Base-by-base conservation (phyloP, 2,113 vertebrate species). In the Loxodonta africana region DNA sequence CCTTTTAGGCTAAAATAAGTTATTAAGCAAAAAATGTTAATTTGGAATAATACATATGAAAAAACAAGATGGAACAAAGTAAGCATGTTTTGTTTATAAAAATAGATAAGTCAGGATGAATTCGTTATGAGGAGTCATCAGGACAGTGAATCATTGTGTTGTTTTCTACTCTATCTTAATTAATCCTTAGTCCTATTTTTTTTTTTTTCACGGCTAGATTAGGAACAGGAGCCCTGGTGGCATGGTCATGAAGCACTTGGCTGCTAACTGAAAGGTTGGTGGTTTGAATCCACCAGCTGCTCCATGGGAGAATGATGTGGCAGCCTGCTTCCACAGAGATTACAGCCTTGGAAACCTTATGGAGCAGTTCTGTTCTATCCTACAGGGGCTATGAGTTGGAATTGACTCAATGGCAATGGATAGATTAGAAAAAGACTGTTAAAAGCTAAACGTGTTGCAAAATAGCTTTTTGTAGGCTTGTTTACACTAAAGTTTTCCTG, bases 21-120 rank as follows among this genome's bases (percentile, higher is more conserved):
- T 89, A 80, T 5, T 91, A 53, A 92, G 8, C 51, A 83, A 77
- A 90, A 93, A 63, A 63, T 37, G 18, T 71, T 84, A 80, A 77
- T 69, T 69, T 95, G 57, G 92, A 90, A 87, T 96, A 76, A 81
- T 62, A 46, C 94, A 37, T 20, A 51, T 80, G 60, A 88, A 74
- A 87, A 53, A 63, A 60, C 30, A 86, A 80, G 62, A 93, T 15
- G 12, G 15, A 33, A 41, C 18, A 95, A 80, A 90, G 21, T 71
- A 90, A 95, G 8, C 63, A 11, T 69, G 12, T 82, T 90, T 85
- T 85, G 12, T 88, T 82, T 60, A 76, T 92, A 77, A 93, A 91
- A 96, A 46, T 84, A 76, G 73, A 41, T 48, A 30, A 76, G 28
- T 92, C n/a, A 86, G 48, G 67, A 33, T 83, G 85, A 57, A 48